Evolutionary conservation across 2,113 vertebrate genomes (phyloP).

Genomic region (Istiophorus platypterus): DNA sequence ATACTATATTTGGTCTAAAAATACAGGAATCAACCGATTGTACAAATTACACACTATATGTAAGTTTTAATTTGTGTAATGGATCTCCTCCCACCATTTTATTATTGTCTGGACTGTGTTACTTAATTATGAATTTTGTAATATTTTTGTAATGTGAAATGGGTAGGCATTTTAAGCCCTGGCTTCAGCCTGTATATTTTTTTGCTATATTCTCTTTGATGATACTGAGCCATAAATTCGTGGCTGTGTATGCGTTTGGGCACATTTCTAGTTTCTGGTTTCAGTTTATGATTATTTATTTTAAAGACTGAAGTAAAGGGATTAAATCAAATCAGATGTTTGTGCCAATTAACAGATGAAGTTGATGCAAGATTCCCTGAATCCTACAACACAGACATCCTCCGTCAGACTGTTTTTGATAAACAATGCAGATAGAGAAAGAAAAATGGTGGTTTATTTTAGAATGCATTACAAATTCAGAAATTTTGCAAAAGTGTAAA

Average conservation of each 20-base stretch:
- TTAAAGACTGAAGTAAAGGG: background rate
- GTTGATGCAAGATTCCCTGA: background rate
- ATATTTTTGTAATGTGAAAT: background rate
- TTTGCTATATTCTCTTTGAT: background rate
- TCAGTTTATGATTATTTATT: background rate
- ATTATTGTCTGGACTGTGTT: too few relatives aligned
- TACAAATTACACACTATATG: background rate
- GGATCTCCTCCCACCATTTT: background rate
- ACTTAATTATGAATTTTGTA: background rate
- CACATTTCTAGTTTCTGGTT: background rate
- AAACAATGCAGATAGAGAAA: background rate
- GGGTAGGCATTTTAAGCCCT: too few relatives aligned
- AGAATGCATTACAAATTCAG: background rate
- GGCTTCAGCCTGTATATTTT: too few relatives aligned
- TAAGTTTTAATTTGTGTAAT: too few relatives aligned
- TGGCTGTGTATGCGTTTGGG: too few relatives aligned
- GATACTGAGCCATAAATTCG: background rate
- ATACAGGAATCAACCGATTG: background rate
- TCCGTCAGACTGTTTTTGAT: background rate
- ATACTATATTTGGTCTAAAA: background rate
- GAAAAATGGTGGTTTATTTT: background rate
- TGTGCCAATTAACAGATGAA: background rate
- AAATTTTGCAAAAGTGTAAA: background rate
- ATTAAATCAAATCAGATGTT: background rate
- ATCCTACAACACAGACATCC: background rate